Evolutionary conservation across 2,113 vertebrate genomes (phyloP).

Genomic region (Archilochus colubris): DNA sequence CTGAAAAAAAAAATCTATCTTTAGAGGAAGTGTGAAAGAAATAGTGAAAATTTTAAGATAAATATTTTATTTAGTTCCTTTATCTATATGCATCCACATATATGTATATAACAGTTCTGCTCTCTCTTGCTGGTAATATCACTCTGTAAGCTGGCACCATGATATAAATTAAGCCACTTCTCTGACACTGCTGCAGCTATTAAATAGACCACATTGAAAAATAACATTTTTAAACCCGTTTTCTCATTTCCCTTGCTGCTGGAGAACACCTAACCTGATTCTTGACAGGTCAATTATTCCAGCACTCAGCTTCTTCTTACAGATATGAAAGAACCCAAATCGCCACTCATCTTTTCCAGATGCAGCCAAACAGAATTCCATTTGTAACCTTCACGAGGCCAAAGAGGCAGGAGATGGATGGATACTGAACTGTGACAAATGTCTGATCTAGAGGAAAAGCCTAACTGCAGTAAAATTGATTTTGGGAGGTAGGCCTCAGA

Average conservation of each 20-base stretch:
- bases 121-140: conserved; percentile 12
- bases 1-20: not conserved
- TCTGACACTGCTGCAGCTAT: conserved; percentile 69
- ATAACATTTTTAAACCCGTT: conserved; percentile 76
- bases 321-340: conserved; percentile 77
- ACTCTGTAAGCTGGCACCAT: not conserved
- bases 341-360: conserved; percentile 81
- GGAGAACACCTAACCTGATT: conserved; percentile 77
- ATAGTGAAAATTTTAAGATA: not conserved
- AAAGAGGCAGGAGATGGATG: conserved; percentile 81
- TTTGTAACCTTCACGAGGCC: conserved; percentile 76
- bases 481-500: conserved; percentile 56
- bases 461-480: conserved; percentile 64
- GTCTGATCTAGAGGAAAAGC: conserved; percentile 76
- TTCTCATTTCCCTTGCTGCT: conserved; percentile 85
- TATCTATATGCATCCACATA: not conserved
- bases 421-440: conserved; percentile 78
- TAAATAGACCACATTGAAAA: conserved; percentile 77
- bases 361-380: conserved; percentile 73
- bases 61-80: not conserved
- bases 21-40: not conserved
- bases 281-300: conserved; percentile 94
- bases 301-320: conserved; percentile 77
- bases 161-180: conserved; percentile 66
- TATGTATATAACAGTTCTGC: not conserved